These are phyloP conservation scores for Aphodius granarius DNA, from an alignment of 2,888 invertebrate genomes.

Conservation along the genomic window DNA sequence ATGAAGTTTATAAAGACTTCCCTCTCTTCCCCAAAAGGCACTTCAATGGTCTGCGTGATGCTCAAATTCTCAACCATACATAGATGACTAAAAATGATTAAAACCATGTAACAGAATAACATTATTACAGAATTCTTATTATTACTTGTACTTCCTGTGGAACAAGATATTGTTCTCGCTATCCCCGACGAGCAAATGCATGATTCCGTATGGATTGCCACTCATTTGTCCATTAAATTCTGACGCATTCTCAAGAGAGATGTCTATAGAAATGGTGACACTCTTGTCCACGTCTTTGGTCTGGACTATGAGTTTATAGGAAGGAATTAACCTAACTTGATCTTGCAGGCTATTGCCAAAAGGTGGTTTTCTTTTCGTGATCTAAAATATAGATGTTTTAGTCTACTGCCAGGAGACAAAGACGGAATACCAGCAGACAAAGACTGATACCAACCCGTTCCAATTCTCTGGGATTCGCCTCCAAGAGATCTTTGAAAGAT, in stretches of 20 bases:
- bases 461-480: constrained; percentile 71
- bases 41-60: constrained; percentile 53
- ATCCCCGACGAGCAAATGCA: constrained; percentile 67
- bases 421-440: too few species aligned
- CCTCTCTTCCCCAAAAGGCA: constrained; percentile 52
- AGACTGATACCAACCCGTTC: constrained; percentile 60
- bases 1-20: constrained; percentile 60
- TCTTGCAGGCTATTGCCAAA: constrained; percentile 69
- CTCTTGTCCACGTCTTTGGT: constrained; percentile 11
- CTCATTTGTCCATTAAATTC: constrained; percentile 54
- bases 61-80: constrained; percentile 53
- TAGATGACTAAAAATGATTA: constrained; percentile 43
- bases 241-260: constrained; percentile 50
- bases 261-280: constrained; percentile 37
- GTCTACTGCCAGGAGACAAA: too few species aligned
- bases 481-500: constrained; percentile 64
- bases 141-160: constrained; percentile 61
- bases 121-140: constrained; percentile 21
- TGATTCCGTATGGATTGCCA: constrained; percentile 57
- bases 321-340: constrained; percentile 64
- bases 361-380: constrained; percentile 73
- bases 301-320: constrained; percentile 55
- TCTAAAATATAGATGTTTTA: constrained; percentile 55
- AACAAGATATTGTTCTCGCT: constrained; percentile 63
- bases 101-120: constrained; percentile 5